Percentiles rank a stretch among this genome's conserved stretches.
phyloP scores from a whole-genome alignment of 1,140 invertebrate genomes.

The Lasioglossum albipes region DNA sequence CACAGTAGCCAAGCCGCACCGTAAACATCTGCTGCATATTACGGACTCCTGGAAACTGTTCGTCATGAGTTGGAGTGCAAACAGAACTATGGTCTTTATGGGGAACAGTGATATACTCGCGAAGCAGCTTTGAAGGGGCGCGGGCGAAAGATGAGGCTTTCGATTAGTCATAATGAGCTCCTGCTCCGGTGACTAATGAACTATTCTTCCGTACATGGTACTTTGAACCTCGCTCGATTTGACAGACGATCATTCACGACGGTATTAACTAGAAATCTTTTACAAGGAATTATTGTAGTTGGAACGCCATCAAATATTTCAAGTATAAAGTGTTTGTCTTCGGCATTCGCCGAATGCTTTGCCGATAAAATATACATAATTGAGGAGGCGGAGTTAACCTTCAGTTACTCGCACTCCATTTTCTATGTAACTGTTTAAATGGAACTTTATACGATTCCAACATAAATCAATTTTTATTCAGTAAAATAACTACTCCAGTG shows the following conservation, averaged over 20 bases:
- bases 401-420: no score
- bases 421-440: no score
- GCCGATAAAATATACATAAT: no score
- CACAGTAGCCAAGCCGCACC: not conserved
- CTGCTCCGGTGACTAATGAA: not conserved
- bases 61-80: constrained; percentile 1
- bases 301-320: no score
- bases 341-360: no score
- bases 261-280: not conserved
- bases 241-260: not conserved
- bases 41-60: constrained; percentile 1
- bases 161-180: not conserved
- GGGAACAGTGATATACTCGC: constrained; percentile 1
- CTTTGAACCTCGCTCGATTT: not conserved
- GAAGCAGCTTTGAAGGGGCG: not conserved
- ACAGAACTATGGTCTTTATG: not conserved
- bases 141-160: not conserved
- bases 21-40: constrained; percentile 6
- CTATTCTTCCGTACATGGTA: not conserved
- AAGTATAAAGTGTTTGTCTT: no score
- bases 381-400: no score
- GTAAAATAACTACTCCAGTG: no score
- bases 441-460: no score
- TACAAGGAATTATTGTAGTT: no score
- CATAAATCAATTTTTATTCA: no score